Base-by-base conservation (phyloP, 2,888 invertebrate genomes). In the Leptinotarsa juncta region DNA sequence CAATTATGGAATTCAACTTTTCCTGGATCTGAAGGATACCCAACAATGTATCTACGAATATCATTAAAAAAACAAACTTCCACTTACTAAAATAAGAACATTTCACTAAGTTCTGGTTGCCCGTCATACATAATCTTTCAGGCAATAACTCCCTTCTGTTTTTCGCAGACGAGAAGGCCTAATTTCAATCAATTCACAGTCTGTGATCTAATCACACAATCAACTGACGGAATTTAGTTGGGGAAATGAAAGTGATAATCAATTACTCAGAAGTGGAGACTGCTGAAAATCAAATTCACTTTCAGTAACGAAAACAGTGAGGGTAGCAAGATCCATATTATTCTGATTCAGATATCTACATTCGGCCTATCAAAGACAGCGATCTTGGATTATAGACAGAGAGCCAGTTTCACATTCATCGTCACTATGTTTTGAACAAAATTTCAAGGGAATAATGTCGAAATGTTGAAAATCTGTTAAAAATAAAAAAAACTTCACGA, bases 241-340 rank as follows among this genome's bases (percentile, higher is more conserved):
- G 57, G 57, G 23, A 57, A 57, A 57, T 57, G 57, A 23, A 23
- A 57, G 57, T 20, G 57, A 57, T 57, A 57, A 57, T 57, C 57
- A 57, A 57, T 23, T 57, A 57, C 57, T 12, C 4, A 3, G 57
- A 57, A 57, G 57, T 57, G 57, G 12, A 23, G 57, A 23, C 20
- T 57, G 10, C 14, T 15, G 57, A 23, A 57, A 57, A 57, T 57
- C 57, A 57, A 23, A 57, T 57, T 57, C 57, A 23, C 57, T 57
- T 57, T 23, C 23, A 23, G 20, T 57, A 57, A 57, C 57, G 15
- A 26, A 57, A 57, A 57, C 57, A 57, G 23, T 57, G 57, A 57
- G 57, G 57, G 57, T 57, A 23, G 57, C 57, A 23, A 57, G 20
- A 23, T 57, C 57, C 57, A 57, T 57, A 57, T 57, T 57, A 57